Evolutionary conservation across 1,140 invertebrate species (phyloP).

Genomic region (Paralvinella palmiformis): DNA sequence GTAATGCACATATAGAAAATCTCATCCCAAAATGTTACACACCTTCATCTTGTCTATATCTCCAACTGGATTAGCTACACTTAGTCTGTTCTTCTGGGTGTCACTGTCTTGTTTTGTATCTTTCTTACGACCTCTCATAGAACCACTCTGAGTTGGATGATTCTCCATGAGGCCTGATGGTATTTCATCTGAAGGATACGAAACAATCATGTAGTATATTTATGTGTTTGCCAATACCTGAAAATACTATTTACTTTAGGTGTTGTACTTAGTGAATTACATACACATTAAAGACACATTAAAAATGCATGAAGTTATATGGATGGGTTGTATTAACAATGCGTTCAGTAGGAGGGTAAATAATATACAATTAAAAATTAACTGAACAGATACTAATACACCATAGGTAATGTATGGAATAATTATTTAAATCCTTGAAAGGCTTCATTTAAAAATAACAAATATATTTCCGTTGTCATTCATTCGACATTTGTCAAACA

Average conservation of each 20-base stretch:
- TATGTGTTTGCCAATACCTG: neutral
- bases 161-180: neutral
- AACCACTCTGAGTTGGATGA: neutral
- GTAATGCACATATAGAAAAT: neutral
- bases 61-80: constrained; percentile 56
- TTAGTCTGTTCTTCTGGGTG: neutral
- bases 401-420: neutral
- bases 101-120: constrained; percentile 9
- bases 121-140: neutral
- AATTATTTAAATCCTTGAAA: neutral
- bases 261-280: too few species aligned
- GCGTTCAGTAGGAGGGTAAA: neutral
- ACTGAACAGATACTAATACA: neutral
- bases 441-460: neutral
- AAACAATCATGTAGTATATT: neutral
- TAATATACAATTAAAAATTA: neutral
- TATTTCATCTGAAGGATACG: neutral
- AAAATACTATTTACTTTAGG: too few species aligned
- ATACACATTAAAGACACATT: too few species aligned
- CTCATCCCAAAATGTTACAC: constrained; percentile 13
- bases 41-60: constrained; percentile 98
- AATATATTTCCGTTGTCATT: too few species aligned
- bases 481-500: too few species aligned
- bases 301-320: too few species aligned
- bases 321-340: too few species aligned